A percentile compares a stretch with the other conserved stretches of the same genome.
Evolutionary conservation across 1,140 invertebrate genomes (phyloP).

Genomic region (Drosophila punjabiensis): DNA sequence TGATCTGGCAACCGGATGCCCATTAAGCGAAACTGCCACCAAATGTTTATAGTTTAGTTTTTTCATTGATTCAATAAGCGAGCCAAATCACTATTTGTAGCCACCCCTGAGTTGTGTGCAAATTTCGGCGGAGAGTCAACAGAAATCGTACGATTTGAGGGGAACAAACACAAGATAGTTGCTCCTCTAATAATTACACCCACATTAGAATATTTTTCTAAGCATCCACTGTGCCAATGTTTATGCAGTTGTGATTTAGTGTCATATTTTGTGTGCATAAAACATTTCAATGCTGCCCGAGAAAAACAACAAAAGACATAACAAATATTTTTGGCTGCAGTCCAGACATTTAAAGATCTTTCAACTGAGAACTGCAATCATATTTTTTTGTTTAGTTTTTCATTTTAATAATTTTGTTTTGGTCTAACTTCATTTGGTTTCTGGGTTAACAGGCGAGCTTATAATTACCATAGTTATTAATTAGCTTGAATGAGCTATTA

Average conservation of each 20-base stretch:
- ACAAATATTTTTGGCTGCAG: conserved; percentile 26
- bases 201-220: conserved; percentile 8
- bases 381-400: conserved; percentile 13
- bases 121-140: conserved; percentile 37
- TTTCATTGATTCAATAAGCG: conserved; percentile 43
- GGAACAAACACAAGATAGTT: conserved; percentile 34
- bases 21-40: conserved; percentile 47
- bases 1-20: conserved; percentile 52
- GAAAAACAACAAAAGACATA: conserved; percentile 25
- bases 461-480: neutral
- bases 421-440: conserved; percentile 13
- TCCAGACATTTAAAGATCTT: conserved; percentile 16
- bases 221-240: neutral
- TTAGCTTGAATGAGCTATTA: conserved; percentile 15
- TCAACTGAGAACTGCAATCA: conserved; percentile 4
- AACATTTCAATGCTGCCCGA: conserved; percentile 35
- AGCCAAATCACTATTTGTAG: conserved; percentile 58
- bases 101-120: conserved; percentile 49
- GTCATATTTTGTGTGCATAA: conserved; percentile 19
- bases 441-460: conserved; percentile 1
- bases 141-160: conserved; percentile 18
- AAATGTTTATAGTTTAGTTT: conserved; percentile 52
- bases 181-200: conserved; percentile 24
- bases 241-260: conserved; percentile 3
- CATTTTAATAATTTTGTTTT: conserved; percentile 4